Base-by-base conservation (phyloP, 2,797 vertebrate genomes). In the Siniperca scherzeri region DNA sequence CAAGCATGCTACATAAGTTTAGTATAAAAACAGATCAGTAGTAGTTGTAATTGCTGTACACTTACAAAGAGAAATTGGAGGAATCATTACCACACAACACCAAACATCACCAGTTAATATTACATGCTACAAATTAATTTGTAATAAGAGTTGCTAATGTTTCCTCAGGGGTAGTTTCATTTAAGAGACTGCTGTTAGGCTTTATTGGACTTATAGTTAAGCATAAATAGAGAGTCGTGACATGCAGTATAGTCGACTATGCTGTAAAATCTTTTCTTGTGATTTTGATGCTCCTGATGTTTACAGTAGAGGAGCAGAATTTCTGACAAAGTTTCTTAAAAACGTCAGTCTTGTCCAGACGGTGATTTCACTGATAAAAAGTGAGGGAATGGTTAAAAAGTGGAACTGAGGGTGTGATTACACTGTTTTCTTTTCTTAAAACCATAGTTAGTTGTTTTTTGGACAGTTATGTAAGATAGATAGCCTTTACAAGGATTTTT, bases 341-440 rank as follows among this genome's bases (percentile, higher is more conserved):
- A 52, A 33, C 19, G 0, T 36, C 42, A 40, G n/a, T 53, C 10
- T 3, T 4, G 33, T 38, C 33, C 75, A 53, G 57, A 53, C 53
- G 65, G 30, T 7, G 12, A 38, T 40, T 56, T 68, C 55, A 59
- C 14, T 60, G 9, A 30, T 52, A 57, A 30, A 36, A 57, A 40
- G 12, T 55, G 52, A 57, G n/a, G 22, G 1, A 56, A 53, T 53
- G 21, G 9, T 57, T 46, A 11, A 55, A 69, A 16, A 17, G 7
- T n/a, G 46, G 7, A 55, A 40, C 33, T 55, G 50, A 25, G 36
- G 14, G 22, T 55, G 33, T 69, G 50, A 69, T 38, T 48, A n/a
- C 66, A 70, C 33, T 55, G 68, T 70, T 71, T 71, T 30, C 25
- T 71, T 27, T 70, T 12, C 40, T 59, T 25, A 33, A 33, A 72